These are phyloP conservation scores for Brachyptera putata DNA, from an alignment of 2,888 invertebrate species.

Conservation along the genomic window DNA sequence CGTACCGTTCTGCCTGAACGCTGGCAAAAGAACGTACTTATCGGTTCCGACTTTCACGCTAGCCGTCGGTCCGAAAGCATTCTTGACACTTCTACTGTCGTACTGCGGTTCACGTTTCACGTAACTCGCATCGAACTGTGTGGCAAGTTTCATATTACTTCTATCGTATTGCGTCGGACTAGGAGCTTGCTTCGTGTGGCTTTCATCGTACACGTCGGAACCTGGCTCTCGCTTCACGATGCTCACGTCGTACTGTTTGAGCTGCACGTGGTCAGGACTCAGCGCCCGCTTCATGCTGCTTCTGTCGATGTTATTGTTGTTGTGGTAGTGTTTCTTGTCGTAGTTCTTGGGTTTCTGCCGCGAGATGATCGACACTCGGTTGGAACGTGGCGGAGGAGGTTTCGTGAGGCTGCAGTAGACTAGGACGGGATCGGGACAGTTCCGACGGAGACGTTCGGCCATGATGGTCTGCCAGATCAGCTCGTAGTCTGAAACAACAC, in stretches of 20 bases:
- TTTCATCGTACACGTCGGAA: no score
- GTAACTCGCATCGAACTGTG: no score
- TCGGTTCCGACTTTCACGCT: no score
- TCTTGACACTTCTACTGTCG: no score
- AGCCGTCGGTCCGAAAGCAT: no score
- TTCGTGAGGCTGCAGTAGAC: conserved; percentile 33
- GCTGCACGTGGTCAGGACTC: conserved; percentile 27
- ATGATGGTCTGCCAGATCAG: conserved; percentile 60
- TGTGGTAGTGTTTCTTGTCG: conserved; percentile 1
- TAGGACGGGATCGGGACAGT: conserved; percentile 35
- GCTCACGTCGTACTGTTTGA: no score
- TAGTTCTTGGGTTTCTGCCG: conserved; percentile 1
- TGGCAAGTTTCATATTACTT: no score
- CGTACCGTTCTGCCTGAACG: conserved; percentile 28
- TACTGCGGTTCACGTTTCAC: no score
- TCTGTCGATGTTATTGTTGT: background rate
- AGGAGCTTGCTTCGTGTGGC: no score
- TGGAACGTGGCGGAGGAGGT: background rate
- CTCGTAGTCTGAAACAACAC: conserved; percentile 54
- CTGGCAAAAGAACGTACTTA: conserved; percentile 23
- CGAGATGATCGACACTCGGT: background rate
- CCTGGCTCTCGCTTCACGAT: no score
- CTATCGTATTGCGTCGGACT: no score
- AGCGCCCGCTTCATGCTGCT: conserved; percentile 28
- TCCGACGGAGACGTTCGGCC: conserved; percentile 51